These are phyloP conservation scores for Bombus confusus DNA, from an alignment of 1,140 invertebrate genomes.

Conservation along the genomic window DNA sequence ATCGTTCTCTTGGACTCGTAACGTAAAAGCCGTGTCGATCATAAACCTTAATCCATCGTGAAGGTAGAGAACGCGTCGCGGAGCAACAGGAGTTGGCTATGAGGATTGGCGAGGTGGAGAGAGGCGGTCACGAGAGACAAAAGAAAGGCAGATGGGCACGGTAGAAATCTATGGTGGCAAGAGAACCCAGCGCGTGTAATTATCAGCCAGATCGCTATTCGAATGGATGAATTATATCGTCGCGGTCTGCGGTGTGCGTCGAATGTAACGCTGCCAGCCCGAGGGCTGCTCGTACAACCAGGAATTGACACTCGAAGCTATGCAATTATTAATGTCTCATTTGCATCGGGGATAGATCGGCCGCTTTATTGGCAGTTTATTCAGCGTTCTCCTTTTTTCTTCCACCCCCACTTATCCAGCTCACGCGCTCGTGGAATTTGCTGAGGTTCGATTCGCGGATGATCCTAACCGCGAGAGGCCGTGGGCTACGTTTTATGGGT, in stretches of 20 bases:
- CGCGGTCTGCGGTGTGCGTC: conserved; percentile 40
- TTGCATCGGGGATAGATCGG: conserved; percentile 65
- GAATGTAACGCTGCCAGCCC: conserved; percentile 42
- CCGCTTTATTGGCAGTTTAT: conserved; percentile 54
- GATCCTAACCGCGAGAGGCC: background rate
- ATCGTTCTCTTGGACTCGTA: background rate
- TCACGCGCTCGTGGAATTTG: background rate
- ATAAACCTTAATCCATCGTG: conserved; percentile 31
- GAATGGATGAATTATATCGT: conserved; percentile 68
- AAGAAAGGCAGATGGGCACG: conserved; percentile 32
- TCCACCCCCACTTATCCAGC: background rate
- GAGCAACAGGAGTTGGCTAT: no score
- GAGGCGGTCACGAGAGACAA: conserved; percentile 44
- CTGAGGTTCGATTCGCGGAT: background rate
- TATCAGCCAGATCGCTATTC: conserved; percentile 67
- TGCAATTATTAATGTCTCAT: conserved; percentile 68
- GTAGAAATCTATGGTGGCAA: conserved; percentile 58
- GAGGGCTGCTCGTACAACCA: conserved; percentile 41
- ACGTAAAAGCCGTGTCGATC: conserved; percentile 9
- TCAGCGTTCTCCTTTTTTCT: conserved; percentile 1
- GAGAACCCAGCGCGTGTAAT: conserved; percentile 54
- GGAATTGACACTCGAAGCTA: conserved; percentile 63
- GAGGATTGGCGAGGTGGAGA: background rate
- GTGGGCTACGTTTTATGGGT: background rate
- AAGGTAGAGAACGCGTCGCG: conserved; percentile 14